Conservation (phyloP, 2,888 invertebrate genomes). For the Octodonta nipae region DNA sequence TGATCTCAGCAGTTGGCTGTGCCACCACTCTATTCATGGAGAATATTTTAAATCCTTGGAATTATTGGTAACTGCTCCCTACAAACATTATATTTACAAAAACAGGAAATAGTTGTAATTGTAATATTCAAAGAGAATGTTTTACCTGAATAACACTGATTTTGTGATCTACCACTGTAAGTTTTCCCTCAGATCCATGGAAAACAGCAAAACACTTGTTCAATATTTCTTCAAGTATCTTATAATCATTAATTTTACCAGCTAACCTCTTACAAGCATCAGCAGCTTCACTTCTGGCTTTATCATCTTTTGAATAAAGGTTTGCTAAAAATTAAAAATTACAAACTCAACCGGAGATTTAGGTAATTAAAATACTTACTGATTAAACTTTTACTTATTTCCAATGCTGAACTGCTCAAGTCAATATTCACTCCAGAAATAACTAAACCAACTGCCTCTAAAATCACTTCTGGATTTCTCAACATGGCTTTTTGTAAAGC, state of each 20-base stretch:
- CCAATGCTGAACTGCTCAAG: slow-evolving; percentile 61
- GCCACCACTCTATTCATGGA: no score
- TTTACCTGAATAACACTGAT: slow-evolving; percentile 65
- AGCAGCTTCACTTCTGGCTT: slow-evolving; percentile 60
- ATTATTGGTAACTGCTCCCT: no score
- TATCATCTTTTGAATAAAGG: slow-evolving; percentile 73
- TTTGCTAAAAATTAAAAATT: slow-evolving; percentile 43
- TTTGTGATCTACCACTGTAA: slow-evolving; percentile 78
- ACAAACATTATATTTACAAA: no score
- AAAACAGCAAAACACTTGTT: slow-evolving; percentile 64
- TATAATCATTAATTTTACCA: slow-evolving; percentile 52
- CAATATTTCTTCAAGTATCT: slow-evolving; percentile 54
- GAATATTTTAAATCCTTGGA: no score
- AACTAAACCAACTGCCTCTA: slow-evolving; percentile 67
- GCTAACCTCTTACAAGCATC: slow-evolving; percentile 59
- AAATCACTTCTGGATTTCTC: slow-evolving; percentile 82
- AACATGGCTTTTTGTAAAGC: slow-evolving; percentile 83
- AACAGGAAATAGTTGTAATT: no score
- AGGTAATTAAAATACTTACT: no score
- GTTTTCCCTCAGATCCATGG: slow-evolving; percentile 80
- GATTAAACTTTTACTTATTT: slow-evolving; percentile 70
- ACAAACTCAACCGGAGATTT: neutral
- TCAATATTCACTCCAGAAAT: slow-evolving; percentile 57
- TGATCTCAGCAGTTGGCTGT: no score
- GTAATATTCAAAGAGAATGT: neutral